These are phyloP conservation scores for Neomonachus schauinslandi DNA, from an alignment of 2,113 vertebrate species.

Conservation along the genomic window DNA sequence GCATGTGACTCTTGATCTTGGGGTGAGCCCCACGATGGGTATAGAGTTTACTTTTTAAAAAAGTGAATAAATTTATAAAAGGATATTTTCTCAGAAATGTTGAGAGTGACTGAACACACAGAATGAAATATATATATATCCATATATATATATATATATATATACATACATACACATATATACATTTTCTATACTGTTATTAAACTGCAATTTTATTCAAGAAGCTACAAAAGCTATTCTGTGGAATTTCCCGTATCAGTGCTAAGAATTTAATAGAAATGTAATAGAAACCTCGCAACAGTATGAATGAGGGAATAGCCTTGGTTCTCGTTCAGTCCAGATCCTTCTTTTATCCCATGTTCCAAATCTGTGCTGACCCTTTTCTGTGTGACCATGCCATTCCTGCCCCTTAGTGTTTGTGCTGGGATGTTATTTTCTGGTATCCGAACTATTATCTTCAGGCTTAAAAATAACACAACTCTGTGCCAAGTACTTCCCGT, in stretches of 20 bases:
- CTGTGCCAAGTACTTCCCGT: not conserved
- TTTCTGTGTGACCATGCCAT: not conserved
- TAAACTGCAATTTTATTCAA: slow-evolving; percentile 10
- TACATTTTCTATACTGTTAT: not conserved
- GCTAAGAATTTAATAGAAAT: slow-evolving; percentile 22
- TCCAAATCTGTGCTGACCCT: not conserved
- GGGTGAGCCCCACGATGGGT: not conserved
- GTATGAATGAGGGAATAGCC: not conserved
- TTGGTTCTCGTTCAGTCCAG: not conserved
- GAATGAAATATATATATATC: not conserved
- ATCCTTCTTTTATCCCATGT: not conserved
- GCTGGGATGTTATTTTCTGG: not conserved
- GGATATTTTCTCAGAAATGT: not conserved
- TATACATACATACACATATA: not conserved
- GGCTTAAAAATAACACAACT: not conserved
- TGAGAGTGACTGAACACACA: not conserved
- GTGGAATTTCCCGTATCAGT: not conserved
- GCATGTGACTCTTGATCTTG: not conserved
- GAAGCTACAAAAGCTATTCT: not conserved
- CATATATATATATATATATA: not conserved
- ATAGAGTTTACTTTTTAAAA: not conserved
- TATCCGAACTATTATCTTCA: not conserved
- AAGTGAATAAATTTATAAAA: not conserved
- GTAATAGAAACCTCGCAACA: not conserved
- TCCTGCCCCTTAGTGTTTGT: not conserved